Evolutionary conservation across 2,888 invertebrate species (phyloP).

Genomic region (Ormyrus labotus): DNA sequence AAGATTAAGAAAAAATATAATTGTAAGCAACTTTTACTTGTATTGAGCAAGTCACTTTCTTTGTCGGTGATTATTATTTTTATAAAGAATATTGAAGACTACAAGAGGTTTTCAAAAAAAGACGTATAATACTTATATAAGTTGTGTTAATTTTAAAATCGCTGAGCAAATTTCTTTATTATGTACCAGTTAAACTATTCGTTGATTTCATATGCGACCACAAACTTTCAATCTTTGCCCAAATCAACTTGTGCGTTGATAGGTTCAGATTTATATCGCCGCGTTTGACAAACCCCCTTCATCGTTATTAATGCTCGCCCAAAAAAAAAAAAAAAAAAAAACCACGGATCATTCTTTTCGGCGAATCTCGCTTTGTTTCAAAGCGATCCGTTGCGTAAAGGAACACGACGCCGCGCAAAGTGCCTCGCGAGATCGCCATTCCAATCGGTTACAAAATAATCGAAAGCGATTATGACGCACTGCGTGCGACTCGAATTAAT

Average conservation of each 20-base stretch:
- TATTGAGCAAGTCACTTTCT: no score
- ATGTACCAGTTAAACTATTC: no score
- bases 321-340: neutral
- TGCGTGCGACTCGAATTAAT: neutral
- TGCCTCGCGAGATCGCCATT: neutral
- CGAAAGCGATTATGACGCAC: slow-evolving; percentile 34
- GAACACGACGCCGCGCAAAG: neutral
- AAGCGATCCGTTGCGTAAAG: neutral
- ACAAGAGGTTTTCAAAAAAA: no score
- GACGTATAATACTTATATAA: no score
- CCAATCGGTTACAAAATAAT: slow-evolving; percentile 32
- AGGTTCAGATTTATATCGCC: neutral
- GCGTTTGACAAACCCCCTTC: neutral
- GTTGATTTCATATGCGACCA: no score
- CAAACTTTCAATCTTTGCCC: no score
- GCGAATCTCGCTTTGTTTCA: slow-evolving; percentile 13
- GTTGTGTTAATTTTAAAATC: no score
- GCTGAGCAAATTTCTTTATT: no score
- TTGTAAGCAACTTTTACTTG: no score
- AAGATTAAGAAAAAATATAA: no score
- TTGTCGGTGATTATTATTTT: no score
- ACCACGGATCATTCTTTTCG: slow-evolving; percentile 20
- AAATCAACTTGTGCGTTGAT: neutral
- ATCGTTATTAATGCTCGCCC: neutral
- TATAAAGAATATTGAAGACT: no score